Base-by-base conservation (phyloP, 1,140 invertebrate genomes). In the Lutraria rhynchaena region DNA sequence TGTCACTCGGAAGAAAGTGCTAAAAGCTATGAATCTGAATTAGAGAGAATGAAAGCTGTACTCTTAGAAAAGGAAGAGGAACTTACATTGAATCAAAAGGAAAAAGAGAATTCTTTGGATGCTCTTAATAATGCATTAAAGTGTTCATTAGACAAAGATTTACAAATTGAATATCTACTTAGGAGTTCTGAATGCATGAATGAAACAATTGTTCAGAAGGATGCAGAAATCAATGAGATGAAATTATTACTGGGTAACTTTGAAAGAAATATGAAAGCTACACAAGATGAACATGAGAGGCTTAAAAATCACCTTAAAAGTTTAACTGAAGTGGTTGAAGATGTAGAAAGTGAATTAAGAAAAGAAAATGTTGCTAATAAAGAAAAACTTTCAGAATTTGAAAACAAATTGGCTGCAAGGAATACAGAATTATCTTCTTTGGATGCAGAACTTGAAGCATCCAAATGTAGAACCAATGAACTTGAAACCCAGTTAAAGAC, bases 81-180 rank as follows among this genome's bases (percentile, higher is more conserved):
- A 35, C n/a, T 31, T 41, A 9, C 31, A 1, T 55, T 60, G 13
- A 75, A 61, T 5, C 3, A 29, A 29, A 27, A 58, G 37, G 4
- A n/a, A 22, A 17, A 77, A 29, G 13, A 49, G 13, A 31, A 55
- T 0, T 29, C 5, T 9, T 51, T 67, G 41, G 11, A 53, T 65
- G 24, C 65, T 31, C 53, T 37, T 22, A 29, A 75, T 22, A 60
- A 41, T 44, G 53, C 3, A 3, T 53, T 33, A 24, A 49, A 35
- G 24, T 49, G 31, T 49, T 37, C 63, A n/a, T 27, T 49, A 46
- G 74, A 77, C 17, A 65, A 53, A 53, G 74, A 77, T 33, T 17
- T 51, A 44, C 74, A 77, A 77, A 77, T 77, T 60, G 74, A 63
- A 27, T 77, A 77, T 24, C 15, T 77, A 2, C 41, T 77, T n/a